Conservation (phyloP, 1,140 invertebrate genomes). For the Pogonomyrmex californicus region DNA sequence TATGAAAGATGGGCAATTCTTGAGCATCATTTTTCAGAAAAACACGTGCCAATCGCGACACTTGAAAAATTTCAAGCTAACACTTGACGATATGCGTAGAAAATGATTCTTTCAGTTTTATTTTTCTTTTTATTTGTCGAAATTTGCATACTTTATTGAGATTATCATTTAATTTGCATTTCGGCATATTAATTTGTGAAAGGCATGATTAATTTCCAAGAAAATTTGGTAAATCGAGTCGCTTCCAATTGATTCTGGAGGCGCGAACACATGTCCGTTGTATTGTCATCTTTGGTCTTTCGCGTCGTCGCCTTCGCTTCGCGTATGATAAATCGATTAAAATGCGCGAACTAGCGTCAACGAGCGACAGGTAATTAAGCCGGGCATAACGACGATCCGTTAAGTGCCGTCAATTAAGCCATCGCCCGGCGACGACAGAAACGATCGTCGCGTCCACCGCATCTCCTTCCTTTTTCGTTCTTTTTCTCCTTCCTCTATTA, state of each 20-base stretch:
- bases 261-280: background rate
- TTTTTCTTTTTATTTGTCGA: background rate
- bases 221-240: background rate
- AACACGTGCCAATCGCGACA: background rate
- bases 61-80: background rate
- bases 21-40: background rate
- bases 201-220: background rate
- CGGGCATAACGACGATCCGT: constrained; percentile 57
- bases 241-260: background rate
- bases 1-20: background rate
- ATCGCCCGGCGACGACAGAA: constrained; percentile 62
- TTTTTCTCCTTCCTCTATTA: background rate
- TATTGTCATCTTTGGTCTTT: constrained; percentile 17
- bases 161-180: background rate
- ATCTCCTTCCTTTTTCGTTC: constrained; percentile 16
- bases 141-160: background rate
- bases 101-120: background rate
- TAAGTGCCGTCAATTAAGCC: constrained; percentile 76
- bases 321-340: constrained; percentile 58
- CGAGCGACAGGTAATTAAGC: constrained; percentile 72
- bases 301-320: constrained; percentile 21
- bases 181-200: background rate
- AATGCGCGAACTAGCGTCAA: constrained; percentile 49
- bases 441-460: constrained; percentile 23
- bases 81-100: background rate